Base-by-base conservation (phyloP, 2,113 vertebrate species). In the Chaenocephalus aceratus region DNA sequence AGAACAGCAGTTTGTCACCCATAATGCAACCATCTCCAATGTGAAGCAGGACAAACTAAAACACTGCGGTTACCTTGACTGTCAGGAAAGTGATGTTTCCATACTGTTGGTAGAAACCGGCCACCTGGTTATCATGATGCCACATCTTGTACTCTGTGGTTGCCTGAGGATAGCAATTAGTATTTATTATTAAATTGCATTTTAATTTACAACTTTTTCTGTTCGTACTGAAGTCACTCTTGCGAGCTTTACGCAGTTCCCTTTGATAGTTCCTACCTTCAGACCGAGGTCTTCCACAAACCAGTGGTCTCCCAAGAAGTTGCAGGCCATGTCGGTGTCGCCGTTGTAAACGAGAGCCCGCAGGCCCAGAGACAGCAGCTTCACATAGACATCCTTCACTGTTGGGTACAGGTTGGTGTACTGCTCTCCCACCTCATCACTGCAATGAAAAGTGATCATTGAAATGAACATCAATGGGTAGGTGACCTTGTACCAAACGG, bases 311-410 rank as follows among this genome's bases (percentile, higher is more conserved):
- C 95, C 95, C 72, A 96, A 85, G 86, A 95, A 95, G 90, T 96
- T 96, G 80, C 95, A 96, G 80, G 94, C 94, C 95, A 96, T 95
- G 85, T 96, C 95, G 0, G 95, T 96, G 84, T 96, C 95, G 67
- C 95, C 95, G 12, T 95, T 95, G 82, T 95, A 96, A 78, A 96
- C 93, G 6, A 96, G 91, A 0, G 85, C 92, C 52, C 89, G 84
- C 13, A 95, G 71, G 30, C 90, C 92, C 79, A 91, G 56, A 61
- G 89, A 80, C 57, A 96, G 88, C 75, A 96, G 86, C 88, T 95
- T 94, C 73, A 90, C 56, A 72, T 96, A 96, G 8, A 93, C 84
- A 0, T 86, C 84, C 74, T 90, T 92, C 87, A 96, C 51, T 1
- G 90, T 93, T 5, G 12, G 0, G 63, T 95, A 95, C 56, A 87